Percentiles rank a stretch among this genome's conserved stretches.
These are phyloP conservation scores for Pristionchus maxplancki DNA, from an alignment of 2,888 invertebrate genomes.

Conservation along the genomic window DNA sequence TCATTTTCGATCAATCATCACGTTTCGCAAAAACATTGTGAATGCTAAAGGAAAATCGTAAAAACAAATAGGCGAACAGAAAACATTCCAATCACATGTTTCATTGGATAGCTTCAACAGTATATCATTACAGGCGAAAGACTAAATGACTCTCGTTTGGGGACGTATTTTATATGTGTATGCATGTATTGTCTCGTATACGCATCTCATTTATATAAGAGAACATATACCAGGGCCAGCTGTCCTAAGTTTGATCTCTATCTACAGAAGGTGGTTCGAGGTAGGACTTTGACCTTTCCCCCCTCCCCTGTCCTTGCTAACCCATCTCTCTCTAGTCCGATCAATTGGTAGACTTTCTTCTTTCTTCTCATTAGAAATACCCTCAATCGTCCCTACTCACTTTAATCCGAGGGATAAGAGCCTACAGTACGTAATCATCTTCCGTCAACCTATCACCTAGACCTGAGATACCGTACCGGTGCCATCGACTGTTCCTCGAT, in stretches of 20 bases:
- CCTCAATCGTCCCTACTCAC: not conserved
- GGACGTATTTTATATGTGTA: no score
- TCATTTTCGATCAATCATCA: not conserved
- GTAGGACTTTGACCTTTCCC: slow-evolving; percentile 29
- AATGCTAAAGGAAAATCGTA: no score
- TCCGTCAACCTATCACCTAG: no score
- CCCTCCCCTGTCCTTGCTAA: not conserved
- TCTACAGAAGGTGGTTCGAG: not conserved
- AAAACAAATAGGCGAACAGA: no score
- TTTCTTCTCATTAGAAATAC: not conserved
- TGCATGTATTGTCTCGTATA: no score
- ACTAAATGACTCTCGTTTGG: no score
- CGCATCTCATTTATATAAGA: not conserved
- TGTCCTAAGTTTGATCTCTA: not conserved
- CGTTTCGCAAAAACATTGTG: no score
- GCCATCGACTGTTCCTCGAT: slow-evolving; percentile 65
- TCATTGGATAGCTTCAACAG: no score
- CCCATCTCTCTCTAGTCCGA: not conserved
- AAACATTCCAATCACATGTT: no score
- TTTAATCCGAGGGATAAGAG: no score
- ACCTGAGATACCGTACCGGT: slow-evolving; percentile 61
- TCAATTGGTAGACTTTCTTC: not conserved
- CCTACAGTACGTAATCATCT: no score
- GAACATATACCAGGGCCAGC: not conserved
- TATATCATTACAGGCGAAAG: no score